Conservation (phyloP, 2,113 vertebrate species). For the Sphaerodactylus townsendi region DNA sequence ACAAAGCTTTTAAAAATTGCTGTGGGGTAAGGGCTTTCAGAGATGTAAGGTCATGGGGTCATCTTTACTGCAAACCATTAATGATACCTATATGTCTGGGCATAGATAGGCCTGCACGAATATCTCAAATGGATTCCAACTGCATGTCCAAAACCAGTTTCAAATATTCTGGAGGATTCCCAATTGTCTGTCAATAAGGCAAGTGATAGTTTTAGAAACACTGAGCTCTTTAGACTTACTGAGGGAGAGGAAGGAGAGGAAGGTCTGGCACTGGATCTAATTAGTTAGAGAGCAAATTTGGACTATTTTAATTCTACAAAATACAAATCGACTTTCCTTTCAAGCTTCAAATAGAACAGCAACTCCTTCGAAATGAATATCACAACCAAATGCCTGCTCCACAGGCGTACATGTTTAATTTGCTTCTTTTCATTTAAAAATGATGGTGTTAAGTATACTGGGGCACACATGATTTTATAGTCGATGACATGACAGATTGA, state of each 20-base stretch:
- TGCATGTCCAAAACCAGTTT: constrained; percentile 16
- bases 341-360: constrained; percentile 35
- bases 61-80: not conserved
- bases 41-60: rapidly evolving
- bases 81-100: constrained; percentile 17
- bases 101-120: constrained; percentile 14
- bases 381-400: constrained; percentile 58
- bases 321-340: constrained; percentile 33
- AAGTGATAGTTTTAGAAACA: constrained; percentile 32
- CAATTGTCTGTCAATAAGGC: constrained; percentile 37
- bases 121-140: not conserved
- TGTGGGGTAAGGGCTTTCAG: not conserved
- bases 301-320: constrained; percentile 27
- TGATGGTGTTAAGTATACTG: constrained; percentile 53
- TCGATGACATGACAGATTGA: constrained; percentile 62
- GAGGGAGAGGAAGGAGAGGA: constrained; percentile 12
- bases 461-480: constrained; percentile 58
- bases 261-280: constrained; percentile 7
- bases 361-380: constrained; percentile 47
- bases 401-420: constrained; percentile 60
- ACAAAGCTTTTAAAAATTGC: not conserved
- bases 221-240: constrained; percentile 14
- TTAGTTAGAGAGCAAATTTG: constrained; percentile 39
- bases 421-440: constrained; percentile 61
- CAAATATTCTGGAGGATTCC: constrained; percentile 43